Base-by-base conservation (phyloP, 2,888 invertebrate species). In the Corbicula japonica region DNA sequence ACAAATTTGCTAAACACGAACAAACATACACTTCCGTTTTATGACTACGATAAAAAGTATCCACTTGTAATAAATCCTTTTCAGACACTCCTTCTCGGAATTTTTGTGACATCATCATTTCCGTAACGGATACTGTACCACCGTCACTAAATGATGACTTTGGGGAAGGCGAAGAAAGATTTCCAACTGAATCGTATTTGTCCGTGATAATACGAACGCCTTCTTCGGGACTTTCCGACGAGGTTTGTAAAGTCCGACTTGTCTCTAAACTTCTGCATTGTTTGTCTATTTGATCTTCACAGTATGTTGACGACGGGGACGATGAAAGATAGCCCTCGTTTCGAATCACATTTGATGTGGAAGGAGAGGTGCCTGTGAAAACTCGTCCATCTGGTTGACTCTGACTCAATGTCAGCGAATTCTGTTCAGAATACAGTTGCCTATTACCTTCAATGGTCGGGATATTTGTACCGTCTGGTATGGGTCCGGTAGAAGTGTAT, bases 1-100 rank as follows among this genome's bases (percentile, higher is more conserved):
- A 94, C 66, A 94, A 84, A 80, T 94, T 93, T 23, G 96, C 97
- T 90, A 97, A 92, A 10, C 97, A 96, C 81, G 95, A 95, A 91
- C 96, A 96, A 3, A 97, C 97, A 92, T 95, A 96, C 46, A 97
- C 95, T 93, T 96, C 96, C 0, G 97, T 96, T 91, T 96, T 96
- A 78, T 97, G 95, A 65, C 97, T 96, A 77, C 95, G 95, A 83
- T 91, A 93, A 75, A 93, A 93, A 77, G 91, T 91, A 56, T 93
- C 93, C 61, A 92, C 91, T 80, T 93, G 93, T 21, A 89, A 58
- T 10, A 92, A 73, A 69, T 93, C 92, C 30, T 91, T 87, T 26
- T 92, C 92, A 0, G 87, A 87, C 1, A 91, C 85, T 1, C 89
- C 89, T 61, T 91, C 91, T 1, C 85, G 81, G 32, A 86, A 85